Evolutionary conservation across 2,113 vertebrate genomes (phyloP).

Genomic region (Calyptommatus sinebrachiatus): DNA sequence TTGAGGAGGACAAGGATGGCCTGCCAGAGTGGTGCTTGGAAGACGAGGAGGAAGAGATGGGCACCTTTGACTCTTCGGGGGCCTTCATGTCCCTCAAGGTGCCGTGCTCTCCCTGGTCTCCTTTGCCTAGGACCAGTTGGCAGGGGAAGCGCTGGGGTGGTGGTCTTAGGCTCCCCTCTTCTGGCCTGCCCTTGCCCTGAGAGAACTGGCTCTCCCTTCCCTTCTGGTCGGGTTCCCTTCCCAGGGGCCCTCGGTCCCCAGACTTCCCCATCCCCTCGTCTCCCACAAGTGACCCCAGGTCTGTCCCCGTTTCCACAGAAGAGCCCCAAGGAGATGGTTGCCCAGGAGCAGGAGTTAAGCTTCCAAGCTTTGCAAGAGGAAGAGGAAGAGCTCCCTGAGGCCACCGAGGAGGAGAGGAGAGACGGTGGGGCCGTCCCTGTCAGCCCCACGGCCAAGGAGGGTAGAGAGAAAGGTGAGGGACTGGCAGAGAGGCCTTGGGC

Average conservation of each 20-base stretch:
- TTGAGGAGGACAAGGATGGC: slow-evolving; percentile 85
- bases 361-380: slow-evolving; percentile 87
- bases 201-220: background rate
- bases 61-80: slow-evolving; percentile 90
- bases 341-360: slow-evolving; percentile 84
- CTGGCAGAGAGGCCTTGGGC: background rate
- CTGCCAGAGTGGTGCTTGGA: slow-evolving; percentile 91
- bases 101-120: too few species aligned
- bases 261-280: too few species aligned
- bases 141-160: background rate
- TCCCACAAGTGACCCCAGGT: too few species aligned
- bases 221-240: background rate
- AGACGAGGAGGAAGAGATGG: slow-evolving; percentile 89
- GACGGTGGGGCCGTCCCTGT: slow-evolving; percentile 19
- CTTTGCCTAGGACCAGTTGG: too few species aligned
- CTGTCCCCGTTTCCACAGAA: slow-evolving; percentile 65
- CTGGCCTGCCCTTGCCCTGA: background rate
- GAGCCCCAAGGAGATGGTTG: slow-evolving; percentile 81
- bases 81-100: slow-evolving; percentile 89
- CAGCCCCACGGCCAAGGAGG: slow-evolving; percentile 11
- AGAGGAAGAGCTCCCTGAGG: slow-evolving; percentile 64
- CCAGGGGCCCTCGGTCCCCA: background rate
- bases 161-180: background rate
- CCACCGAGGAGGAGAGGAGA: slow-evolving; percentile 35
- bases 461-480: background rate